Conservation (phyloP, 1,140 invertebrate genomes). For the Musca vetustissima region DNA sequence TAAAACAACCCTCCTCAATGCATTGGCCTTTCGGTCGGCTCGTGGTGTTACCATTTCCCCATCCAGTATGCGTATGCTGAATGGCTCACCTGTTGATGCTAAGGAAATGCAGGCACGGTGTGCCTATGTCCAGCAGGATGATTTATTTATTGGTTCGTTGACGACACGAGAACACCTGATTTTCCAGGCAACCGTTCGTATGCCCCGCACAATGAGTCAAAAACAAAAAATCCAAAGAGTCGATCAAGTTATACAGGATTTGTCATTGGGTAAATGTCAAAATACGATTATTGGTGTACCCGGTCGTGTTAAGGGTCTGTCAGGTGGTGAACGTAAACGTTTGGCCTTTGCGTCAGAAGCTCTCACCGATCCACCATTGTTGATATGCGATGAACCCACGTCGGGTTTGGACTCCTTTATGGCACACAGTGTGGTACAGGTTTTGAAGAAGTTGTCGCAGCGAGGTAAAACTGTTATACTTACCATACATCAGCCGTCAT, state of each 20-base stretch:
- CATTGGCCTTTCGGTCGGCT: conserved; percentile 77
- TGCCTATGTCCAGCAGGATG: conserved; percentile 95
- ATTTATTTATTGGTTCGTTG: conserved; percentile 91
- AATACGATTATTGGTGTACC: conserved; percentile 86
- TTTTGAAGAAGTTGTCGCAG: conserved; percentile 75
- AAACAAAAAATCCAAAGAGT: conserved; percentile 78
- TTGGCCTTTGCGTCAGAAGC: conserved; percentile 96
- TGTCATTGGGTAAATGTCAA: conserved; percentile 83
- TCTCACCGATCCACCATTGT: conserved; percentile 88
- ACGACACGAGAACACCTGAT: conserved; percentile 88
- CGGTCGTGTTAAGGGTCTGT: conserved; percentile 87
- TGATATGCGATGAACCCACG: conserved; percentile 98
- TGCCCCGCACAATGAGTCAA: conserved; percentile 81
- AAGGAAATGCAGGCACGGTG: conserved; percentile 75
- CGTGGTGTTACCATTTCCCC: conserved; percentile 61
- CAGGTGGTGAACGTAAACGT: conserved; percentile 84
- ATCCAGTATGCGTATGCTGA: conserved; percentile 62
- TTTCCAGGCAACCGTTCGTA: conserved; percentile 89
- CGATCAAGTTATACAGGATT: conserved; percentile 76
- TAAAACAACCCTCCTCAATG: conserved; percentile 93
- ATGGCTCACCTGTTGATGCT: conserved; percentile 68
- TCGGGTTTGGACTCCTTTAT: conserved; percentile 85
- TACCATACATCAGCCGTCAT: conserved; percentile 96
- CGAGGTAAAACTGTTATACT: conserved; percentile 90
- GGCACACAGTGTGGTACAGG: conserved; percentile 86